These are phyloP conservation scores for Trichopria drosophilae DNA, from an alignment of 2,888 invertebrate genomes.

Conservation along the genomic window DNA sequence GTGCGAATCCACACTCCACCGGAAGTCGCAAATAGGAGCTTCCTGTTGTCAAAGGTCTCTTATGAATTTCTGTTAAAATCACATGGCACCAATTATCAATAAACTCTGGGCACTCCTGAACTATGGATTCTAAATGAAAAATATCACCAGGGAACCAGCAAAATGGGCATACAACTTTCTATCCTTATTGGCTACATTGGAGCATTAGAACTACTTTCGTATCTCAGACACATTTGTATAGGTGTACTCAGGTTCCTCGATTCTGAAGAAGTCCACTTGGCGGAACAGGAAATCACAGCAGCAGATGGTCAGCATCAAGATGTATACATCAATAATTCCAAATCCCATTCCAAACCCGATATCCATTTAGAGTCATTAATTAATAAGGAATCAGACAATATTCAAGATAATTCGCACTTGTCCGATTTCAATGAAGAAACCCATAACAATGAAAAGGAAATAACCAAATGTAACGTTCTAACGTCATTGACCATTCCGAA, in stretches of 20 bases:
- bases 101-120: too few relatives aligned
- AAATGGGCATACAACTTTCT: slow-evolving; percentile 76
- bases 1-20: too few relatives aligned
- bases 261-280: slow-evolving; percentile 4
- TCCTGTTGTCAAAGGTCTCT: too few relatives aligned
- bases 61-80: too few relatives aligned
- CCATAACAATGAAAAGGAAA: neutral
- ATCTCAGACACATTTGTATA: slow-evolving; percentile 51
- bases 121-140: slow-evolving; percentile 2
- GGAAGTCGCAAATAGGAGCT: too few relatives aligned
- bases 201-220: slow-evolving; percentile 69
- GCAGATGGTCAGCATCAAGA: too few relatives aligned
- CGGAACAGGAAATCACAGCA: neutral
- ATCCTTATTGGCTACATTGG: slow-evolving; percentile 76
- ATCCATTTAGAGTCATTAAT: too few relatives aligned
- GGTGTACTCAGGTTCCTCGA: slow-evolving; percentile 37
- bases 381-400: too few relatives aligned
- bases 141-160: neutral
- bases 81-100: too few relatives aligned
- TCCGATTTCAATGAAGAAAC: slow-evolving; percentile 13
- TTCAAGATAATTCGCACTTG: too few relatives aligned
- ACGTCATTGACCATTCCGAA: neutral
- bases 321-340: neutral
- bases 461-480: neutral
- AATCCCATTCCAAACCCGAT: slow-evolving; percentile 19